Conservation (phyloP, 2,888 invertebrate species). For the Trachelus tabidus region DNA sequence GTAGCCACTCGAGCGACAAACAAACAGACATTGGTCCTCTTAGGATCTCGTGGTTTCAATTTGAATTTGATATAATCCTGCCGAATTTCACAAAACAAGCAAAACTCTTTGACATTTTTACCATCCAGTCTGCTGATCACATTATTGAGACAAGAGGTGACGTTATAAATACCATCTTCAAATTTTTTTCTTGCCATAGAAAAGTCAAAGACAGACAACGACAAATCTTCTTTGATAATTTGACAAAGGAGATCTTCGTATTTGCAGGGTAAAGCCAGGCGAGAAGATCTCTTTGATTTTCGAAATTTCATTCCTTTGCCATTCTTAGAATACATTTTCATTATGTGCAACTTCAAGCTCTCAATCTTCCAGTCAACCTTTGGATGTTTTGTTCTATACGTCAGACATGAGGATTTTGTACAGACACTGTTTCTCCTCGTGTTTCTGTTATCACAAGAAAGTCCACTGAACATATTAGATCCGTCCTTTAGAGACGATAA, state of each 20-base stretch:
- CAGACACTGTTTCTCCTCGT: constrained; percentile 9
- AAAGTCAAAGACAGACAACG: constrained; percentile 15
- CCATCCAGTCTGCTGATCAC: constrained; percentile 26
- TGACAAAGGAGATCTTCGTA: constrained; percentile 29
- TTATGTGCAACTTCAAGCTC: constrained; percentile 6
- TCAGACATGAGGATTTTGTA: constrained; percentile 17
- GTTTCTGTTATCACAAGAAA: not conserved
- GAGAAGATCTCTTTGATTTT: not conserved
- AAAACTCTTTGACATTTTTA: constrained; percentile 27
- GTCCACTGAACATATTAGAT: not conserved
- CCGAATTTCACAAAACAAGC: constrained; percentile 40
- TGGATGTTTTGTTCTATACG: constrained; percentile 12
- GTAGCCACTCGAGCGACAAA: constrained; percentile 38
- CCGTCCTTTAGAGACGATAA: not conserved
- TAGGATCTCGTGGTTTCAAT: constrained; percentile 20
- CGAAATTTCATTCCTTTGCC: not conserved
- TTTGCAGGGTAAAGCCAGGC: constrained; percentile 38
- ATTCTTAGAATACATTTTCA: constrained; percentile 7
- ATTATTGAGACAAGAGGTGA: constrained; percentile 37
- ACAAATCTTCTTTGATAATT: constrained; percentile 34
- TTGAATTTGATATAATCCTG: constrained; percentile 37
- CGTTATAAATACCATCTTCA: constrained; percentile 21
- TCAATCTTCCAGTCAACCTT: constrained; percentile 22
- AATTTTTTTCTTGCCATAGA: constrained; percentile 22
- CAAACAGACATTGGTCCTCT: not conserved